These are phyloP conservation scores for Trissoscelio sp. DNA, from an alignment of 2,888 invertebrate genomes.

Conservation along the genomic window DNA sequence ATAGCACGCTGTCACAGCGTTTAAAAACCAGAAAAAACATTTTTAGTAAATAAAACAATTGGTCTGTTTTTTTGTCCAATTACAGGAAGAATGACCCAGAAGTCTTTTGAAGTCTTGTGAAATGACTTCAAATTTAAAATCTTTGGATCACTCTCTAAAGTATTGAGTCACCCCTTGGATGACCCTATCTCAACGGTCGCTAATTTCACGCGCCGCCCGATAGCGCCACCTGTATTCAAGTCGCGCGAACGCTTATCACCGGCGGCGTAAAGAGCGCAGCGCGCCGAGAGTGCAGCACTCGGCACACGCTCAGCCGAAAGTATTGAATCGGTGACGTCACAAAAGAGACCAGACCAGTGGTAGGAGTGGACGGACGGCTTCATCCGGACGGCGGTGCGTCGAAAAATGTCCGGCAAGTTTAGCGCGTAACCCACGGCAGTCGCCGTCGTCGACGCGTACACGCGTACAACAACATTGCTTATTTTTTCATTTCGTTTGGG, in stretches of 20 bases:
- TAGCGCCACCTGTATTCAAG: slow-evolving; percentile 44
- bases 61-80: too few species aligned
- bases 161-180: too few species aligned
- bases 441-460: neutral
- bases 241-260: slow-evolving; percentile 45
- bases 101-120: too few species aligned
- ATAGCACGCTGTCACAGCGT: too few species aligned
- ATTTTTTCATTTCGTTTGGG: too few species aligned
- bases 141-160: too few species aligned
- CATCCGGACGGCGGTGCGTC: slow-evolving; percentile 73
- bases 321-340: slow-evolving; percentile 83
- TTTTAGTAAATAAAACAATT: too few species aligned
- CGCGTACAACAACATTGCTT: too few species aligned
- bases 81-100: too few species aligned
- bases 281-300: slow-evolving; percentile 60
- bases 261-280: slow-evolving; percentile 55
- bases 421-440: slow-evolving; percentile 9
- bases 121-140: too few species aligned
- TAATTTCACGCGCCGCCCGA: neutral
- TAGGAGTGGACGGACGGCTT: slow-evolving; percentile 77
- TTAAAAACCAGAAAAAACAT: too few species aligned
- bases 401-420: slow-evolving; percentile 77
- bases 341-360: slow-evolving; percentile 80
- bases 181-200: too few species aligned
- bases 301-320: slow-evolving; percentile 76